Percentiles rank a stretch among this genome's conserved stretches.
phyloP scores from a whole-genome alignment of 1,140 invertebrate species.

The Lordiphosa mommai region DNA sequence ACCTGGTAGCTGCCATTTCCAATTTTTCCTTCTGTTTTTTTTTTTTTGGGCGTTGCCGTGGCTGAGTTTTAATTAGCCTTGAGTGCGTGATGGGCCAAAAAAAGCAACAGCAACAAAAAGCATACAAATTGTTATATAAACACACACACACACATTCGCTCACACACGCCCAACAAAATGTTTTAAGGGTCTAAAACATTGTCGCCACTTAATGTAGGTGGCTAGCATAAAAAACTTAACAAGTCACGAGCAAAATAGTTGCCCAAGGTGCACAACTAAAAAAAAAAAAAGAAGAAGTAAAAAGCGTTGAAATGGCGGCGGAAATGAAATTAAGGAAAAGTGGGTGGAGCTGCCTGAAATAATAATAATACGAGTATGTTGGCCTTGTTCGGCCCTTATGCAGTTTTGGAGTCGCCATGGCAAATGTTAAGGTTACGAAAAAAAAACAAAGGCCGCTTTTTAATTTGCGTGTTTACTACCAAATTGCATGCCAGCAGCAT shows the following conservation, averaged over 20 bases:
- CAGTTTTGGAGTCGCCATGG: slow-evolving; percentile 23
- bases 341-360: slow-evolving; percentile 18
- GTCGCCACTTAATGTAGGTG: slow-evolving; percentile 52
- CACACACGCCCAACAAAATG: slow-evolving; percentile 49
- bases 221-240: slow-evolving; percentile 28
- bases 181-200: slow-evolving; percentile 64
- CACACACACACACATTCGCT: slow-evolving; percentile 34
- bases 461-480: slow-evolving; percentile 67
- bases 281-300: slow-evolving; percentile 8
- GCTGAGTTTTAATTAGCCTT: slow-evolving; percentile 70
- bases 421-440: slow-evolving; percentile 60
- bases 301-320: slow-evolving; percentile 44
- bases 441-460: slow-evolving; percentile 24
- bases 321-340: slow-evolving; percentile 51
- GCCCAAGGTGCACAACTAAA: slow-evolving; percentile 21
- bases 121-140: slow-evolving; percentile 73
- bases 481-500: slow-evolving; percentile 45
- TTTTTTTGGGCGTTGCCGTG: slow-evolving; percentile 57
- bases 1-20: slow-evolving; percentile 30
- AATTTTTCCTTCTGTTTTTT: slow-evolving; percentile 15
- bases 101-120: slow-evolving; percentile 2
- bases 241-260: slow-evolving; percentile 38
- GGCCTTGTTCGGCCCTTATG: not conserved
- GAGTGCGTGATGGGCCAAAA: slow-evolving; percentile 52
- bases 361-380: slow-evolving; percentile 22